phyloP scores from a whole-genome alignment of 2,888 invertebrate genomes.

The Cerastis leucographa region DNA sequence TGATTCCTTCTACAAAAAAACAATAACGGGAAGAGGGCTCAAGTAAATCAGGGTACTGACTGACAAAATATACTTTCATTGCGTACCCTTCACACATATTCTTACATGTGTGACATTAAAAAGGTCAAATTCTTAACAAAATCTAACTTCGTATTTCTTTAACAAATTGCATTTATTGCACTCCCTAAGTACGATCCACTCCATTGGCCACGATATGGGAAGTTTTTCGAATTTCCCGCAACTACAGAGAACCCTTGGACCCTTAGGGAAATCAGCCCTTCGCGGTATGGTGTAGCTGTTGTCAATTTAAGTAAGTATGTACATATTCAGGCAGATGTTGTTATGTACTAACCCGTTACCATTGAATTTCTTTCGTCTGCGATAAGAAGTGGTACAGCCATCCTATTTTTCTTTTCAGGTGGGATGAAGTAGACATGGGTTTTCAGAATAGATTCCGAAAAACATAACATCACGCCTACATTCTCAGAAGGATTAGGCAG shows the following conservation, averaged over 20 bases:
- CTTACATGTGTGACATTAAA: neutral
- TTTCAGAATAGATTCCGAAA: neutral
- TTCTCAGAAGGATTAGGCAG: neutral
- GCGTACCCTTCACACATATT: neutral
- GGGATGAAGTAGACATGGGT: neutral
- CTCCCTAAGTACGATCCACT: conserved; percentile 2
- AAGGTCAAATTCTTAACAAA: neutral
- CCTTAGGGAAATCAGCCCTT: conserved; percentile 57
- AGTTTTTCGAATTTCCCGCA: conserved; percentile 22
- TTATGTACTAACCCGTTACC: conserved; percentile 2
- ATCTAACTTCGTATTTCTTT: neutral
- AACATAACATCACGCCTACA: neutral
- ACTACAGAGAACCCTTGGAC: conserved; percentile 23
- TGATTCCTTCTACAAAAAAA: neutral
- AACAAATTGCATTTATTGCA: conserved; percentile 48
- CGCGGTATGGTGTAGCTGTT: conserved; percentile 36
- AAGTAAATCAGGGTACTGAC: neutral
- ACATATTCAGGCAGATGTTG: conserved; percentile 23
- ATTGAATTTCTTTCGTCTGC: neutral
- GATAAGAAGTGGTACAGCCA: neutral
- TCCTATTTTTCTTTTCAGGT: neutral
- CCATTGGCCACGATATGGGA: conserved; percentile 26
- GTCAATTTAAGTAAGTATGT: conserved; percentile 52
- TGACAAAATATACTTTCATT: neutral
- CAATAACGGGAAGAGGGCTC: neutral